These are phyloP conservation scores for Enteromius radiatus DNA, from an alignment of 2,797 vertebrate species.

Conservation along the genomic window DNA sequence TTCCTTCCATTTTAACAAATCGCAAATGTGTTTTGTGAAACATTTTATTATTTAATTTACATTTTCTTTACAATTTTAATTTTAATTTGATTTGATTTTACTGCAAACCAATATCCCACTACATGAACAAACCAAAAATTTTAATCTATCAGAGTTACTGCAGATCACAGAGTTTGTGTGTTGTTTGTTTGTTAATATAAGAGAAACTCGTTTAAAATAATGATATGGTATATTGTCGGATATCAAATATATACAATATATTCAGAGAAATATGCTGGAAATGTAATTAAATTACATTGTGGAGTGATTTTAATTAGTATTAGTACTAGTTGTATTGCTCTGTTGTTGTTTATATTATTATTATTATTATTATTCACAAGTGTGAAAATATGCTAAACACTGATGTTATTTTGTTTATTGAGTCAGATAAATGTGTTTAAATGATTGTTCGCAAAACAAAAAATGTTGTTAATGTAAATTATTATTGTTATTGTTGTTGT, in stretches of 20 bases:
- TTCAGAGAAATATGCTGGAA: background rate
- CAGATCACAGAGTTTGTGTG: background rate
- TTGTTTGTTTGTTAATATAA: background rate
- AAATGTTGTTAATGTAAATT: no score
- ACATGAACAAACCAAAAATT: slow-evolving; percentile 9
- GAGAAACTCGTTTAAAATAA: background rate
- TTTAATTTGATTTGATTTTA: no score
- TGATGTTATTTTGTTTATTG: background rate
- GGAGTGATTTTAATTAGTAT: background rate
- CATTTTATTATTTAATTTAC: no score
- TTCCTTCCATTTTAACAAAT: background rate
- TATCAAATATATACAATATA: background rate
- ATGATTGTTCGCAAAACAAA: no score
- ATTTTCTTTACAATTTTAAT: no score
- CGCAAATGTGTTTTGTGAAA: background rate
- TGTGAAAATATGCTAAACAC: background rate
- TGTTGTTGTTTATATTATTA: background rate
- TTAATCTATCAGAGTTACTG: background rate
- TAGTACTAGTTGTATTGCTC: no score
- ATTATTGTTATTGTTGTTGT: no score
- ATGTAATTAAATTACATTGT: background rate
- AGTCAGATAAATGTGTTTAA: background rate
- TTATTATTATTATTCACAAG: background rate
- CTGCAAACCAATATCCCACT: background rate
- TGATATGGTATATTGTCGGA: background rate